Conservation (phyloP, 2,797 vertebrate genomes). For the Oceanodroma leucorhoa region DNA sequence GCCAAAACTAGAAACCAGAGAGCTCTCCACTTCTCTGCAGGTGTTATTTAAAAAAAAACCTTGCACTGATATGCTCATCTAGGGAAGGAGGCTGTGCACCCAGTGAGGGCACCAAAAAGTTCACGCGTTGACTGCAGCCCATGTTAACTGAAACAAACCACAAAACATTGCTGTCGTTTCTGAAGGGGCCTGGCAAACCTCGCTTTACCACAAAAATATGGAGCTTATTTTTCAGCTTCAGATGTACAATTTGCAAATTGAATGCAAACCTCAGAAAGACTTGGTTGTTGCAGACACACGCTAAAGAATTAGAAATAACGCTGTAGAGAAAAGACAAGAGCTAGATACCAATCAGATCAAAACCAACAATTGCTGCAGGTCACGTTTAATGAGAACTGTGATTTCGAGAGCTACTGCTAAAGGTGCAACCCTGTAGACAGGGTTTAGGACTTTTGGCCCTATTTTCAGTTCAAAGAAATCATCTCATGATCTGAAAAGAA, state of each 20-base stretch:
- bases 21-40: neutral
- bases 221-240: conserved; percentile 36
- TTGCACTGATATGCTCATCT: neutral
- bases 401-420: neutral
- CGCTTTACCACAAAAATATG: conserved; percentile 9
- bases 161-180: neutral
- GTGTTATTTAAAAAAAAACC: neutral
- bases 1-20: conserved; percentile 11
- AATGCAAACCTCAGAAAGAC: conserved; percentile 23
- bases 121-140: fast-evolving
- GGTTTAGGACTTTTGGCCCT: neutral
- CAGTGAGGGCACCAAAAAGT: neutral
- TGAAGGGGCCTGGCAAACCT: neutral
- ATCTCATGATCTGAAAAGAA: neutral
- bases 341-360: neutral
- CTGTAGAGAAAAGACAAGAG: neutral
- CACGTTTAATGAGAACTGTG: neutral
- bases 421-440: neutral
- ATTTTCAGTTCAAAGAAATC: neutral
- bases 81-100: neutral
- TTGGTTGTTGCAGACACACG: neutral
- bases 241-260: conserved; percentile 1
- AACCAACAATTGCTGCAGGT: neutral
- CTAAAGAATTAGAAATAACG: neutral
- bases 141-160: conserved; percentile 38